Evolutionary conservation across 2,113 vertebrate genomes (phyloP).

Genomic region (Petroica traversi): DNA sequence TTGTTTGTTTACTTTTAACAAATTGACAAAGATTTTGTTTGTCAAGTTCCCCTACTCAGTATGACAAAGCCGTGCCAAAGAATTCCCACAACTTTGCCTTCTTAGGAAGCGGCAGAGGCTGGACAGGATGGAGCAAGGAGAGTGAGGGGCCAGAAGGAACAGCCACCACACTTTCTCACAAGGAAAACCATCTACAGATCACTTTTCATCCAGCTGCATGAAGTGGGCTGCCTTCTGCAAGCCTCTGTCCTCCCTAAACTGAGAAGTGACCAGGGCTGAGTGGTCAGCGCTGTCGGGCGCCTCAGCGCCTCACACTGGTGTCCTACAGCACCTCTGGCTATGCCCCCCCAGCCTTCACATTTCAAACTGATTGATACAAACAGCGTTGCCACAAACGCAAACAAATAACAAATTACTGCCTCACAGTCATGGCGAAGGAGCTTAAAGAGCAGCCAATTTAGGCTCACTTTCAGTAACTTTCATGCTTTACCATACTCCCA

Average conservation of each 20-base stretch:
- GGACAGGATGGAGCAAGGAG: neutral
- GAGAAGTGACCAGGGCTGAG: neutral
- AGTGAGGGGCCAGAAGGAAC: neutral
- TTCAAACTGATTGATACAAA: neutral
- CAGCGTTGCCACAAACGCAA: neutral
- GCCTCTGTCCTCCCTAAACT: accelerated
- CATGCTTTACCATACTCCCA: neutral
- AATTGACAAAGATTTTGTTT: neutral
- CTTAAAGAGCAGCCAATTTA: neutral
- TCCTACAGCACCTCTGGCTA: neutral
- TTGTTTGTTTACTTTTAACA: neutral
- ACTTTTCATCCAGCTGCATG: neutral
- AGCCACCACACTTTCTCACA: neutral
- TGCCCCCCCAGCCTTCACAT: neutral
- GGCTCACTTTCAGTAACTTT: neutral
- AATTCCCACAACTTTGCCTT: neutral
- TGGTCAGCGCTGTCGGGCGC: neutral
- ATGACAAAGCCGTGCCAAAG: neutral
- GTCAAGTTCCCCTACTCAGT: neutral
- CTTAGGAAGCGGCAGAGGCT: neutral
- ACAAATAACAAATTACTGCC: neutral
- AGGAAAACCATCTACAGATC: neutral
- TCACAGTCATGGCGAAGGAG: neutral
- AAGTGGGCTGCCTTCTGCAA: neutral
- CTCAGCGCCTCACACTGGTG: neutral